Base-by-base conservation (phyloP, 2,888 invertebrate genomes). In the Stenurella melanura region DNA sequence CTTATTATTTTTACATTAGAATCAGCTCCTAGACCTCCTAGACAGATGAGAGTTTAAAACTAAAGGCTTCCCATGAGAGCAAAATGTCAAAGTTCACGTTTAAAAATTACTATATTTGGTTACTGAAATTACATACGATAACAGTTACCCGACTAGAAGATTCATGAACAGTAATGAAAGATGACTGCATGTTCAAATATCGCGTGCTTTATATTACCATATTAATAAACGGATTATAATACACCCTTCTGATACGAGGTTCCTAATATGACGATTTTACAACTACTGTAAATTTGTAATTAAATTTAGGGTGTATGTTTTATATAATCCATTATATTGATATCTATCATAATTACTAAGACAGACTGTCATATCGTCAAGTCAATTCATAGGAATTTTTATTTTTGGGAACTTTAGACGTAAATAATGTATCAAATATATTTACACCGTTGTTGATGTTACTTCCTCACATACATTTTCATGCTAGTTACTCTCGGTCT, bases 281-380 rank as follows among this genome's bases (percentile, higher is more conserved):
- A 50, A n/a, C 50, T 4, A 26, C 1, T n/a, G 15, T 50, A 42
- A 42, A 4, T 42, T 42, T 42, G 15, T 42, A 50, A 50, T 50
- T 15, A 50, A 50, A n/a, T 50, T 50, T 50, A 12, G 50, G 50
- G 50, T 50, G 50, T n/a, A n/a, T 50, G 50, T 50, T n/a, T 50
- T 12, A 6, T 50, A 12, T 50, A 50, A 15, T n/a, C n/a, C n/a
- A 50, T 50, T 50, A 50, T 50, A 50, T 50, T n/a, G 15, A 50
- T n/a, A 50, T 50, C 50, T 17, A 50, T 50, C 50, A 50, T 50
- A 50, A 50, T 50, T 50, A 50, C 50, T 7, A 50, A 50, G 50
- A 50, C 50, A 50, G 4, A 50, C 1, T 50, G 2, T 15, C 50
- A 6, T 50, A 4, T 42, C 42, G 50, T n/a, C 50, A 7, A 50